Base-by-base conservation (phyloP, 2,113 vertebrate species). In the Ariopsis seemanni region DNA sequence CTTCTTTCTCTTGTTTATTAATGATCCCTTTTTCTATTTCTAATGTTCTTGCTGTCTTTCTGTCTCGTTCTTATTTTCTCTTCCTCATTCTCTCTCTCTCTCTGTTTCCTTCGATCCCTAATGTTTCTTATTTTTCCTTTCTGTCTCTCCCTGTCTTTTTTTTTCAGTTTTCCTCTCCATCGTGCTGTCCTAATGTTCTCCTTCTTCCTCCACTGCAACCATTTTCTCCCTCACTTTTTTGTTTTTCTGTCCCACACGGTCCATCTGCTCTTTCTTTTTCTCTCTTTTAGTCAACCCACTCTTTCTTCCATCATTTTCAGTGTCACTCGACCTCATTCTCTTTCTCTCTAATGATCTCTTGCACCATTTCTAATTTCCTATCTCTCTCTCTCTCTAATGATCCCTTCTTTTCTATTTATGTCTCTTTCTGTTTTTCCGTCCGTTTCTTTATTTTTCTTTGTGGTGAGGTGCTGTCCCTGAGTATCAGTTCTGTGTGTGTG, bases 391-490 rank as follows among this genome's bases (percentile, higher is more conserved):
- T 53, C 48, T 48, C 1, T 72, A 72, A 72, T 48, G 34, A 72
- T 72, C 71, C 34, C 34, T 42, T 72, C 17, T 74, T 74, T 18
- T 75, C 48, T 75, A 50, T 75, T 50, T 50, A 52, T 75, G 22
- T 75, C 48, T 75, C 25, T 12, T 75, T 52, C 72, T 52, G 72
- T 75, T 52, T 52, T 52, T 52, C 48, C 17, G 50, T 52, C 12
- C 25, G 0, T 63, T 34, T 60, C 30, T 34, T 62, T 71, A 10
- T 17, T n/a, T 30, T 30, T 58, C 52, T 48, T 65, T 63, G n/a
- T 84, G 77, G 63, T 53, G 25, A 74, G 82, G 71, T 78, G n/a
- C 10, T 80, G 82, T 87, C 86, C 75, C 57, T 7, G 52, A 30
- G 52, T n/a, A 80, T 80, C 15, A 27, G n/a, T 55, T 79, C 22